Evolutionary conservation across 2,888 invertebrate species (phyloP).

Genomic region (Drosophila atripex): DNA sequence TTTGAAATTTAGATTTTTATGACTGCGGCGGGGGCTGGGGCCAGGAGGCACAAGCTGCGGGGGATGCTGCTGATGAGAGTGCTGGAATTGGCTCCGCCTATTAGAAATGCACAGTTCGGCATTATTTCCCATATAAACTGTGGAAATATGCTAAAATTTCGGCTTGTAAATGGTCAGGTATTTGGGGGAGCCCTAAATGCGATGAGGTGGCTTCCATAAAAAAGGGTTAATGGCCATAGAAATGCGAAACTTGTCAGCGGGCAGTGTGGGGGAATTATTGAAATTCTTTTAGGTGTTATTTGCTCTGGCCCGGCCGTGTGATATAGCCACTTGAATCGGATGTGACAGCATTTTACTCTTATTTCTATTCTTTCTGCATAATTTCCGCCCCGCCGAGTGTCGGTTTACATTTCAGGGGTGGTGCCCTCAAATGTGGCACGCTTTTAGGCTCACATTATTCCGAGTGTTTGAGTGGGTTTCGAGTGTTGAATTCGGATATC

Average conservation of each 20-base stretch:
- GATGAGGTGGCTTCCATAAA: constrained; percentile 41
- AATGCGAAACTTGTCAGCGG: constrained; percentile 75
- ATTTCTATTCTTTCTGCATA: constrained; percentile 66
- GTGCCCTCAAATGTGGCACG: constrained; percentile 45
- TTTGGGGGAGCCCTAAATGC: not conserved
- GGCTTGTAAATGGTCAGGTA: constrained; percentile 49
- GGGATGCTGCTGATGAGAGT: constrained; percentile 46
- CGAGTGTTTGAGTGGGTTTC: constrained; percentile 71
- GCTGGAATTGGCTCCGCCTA: constrained; percentile 71
- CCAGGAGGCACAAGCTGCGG: not conserved
- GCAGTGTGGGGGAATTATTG: constrained; percentile 70
- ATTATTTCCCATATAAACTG: constrained; percentile 76
- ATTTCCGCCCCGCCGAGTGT: constrained; percentile 46
- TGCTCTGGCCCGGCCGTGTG: constrained; percentile 52
- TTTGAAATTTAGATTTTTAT: constrained; percentile 78
- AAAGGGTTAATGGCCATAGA: constrained; percentile 77
- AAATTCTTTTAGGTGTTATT: constrained; percentile 67
- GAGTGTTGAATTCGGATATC: constrained; percentile 55
- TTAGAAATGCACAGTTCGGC: constrained; percentile 76
- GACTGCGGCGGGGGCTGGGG: constrained; percentile 47
- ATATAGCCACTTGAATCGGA: constrained; percentile 75
- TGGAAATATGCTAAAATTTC: constrained; percentile 69
- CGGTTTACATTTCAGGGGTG: constrained; percentile 28
- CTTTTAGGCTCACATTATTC: constrained; percentile 71
- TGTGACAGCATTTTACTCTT: constrained; percentile 74